Percentiles rank a stretch among this genome's conserved stretches.
These are phyloP conservation scores for Bellardia bayeri DNA, from an alignment of 2,888 invertebrate genomes.

Conservation along the genomic window DNA sequence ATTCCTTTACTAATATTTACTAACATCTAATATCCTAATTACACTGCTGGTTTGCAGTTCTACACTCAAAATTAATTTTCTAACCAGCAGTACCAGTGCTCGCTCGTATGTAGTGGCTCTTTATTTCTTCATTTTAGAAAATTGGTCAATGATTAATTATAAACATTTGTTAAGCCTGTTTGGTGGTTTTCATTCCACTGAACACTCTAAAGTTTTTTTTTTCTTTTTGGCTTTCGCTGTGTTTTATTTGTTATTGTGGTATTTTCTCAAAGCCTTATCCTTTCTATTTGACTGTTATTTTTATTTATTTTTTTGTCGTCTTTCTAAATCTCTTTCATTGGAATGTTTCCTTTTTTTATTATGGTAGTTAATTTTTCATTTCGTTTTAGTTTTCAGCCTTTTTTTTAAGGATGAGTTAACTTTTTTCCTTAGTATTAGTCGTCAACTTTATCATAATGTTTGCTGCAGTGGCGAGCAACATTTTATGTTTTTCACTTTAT, in stretches of 20 bases:
- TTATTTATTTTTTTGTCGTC: conserved; percentile 22
- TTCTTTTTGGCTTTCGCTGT: conserved; percentile 44
- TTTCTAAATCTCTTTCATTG: conserved; percentile 22
- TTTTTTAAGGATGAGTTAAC: conserved; percentile 11
- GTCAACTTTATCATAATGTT: conserved; percentile 29
- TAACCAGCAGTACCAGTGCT: not conserved
- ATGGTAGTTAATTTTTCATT: conserved; percentile 44
- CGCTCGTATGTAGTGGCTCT: not conserved
- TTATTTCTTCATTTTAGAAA: conserved; percentile 12
- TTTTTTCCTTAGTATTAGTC: not conserved
- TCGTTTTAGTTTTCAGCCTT: conserved; percentile 39
- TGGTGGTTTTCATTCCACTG: conserved; percentile 20
- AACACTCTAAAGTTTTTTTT: not conserved
- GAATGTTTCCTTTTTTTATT: conserved; percentile 18
- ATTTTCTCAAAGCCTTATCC: conserved; percentile 9
- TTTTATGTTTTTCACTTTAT: conserved; percentile 11
- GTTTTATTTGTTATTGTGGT: conserved; percentile 24
- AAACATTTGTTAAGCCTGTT: conserved; percentile 27
- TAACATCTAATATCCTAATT: conserved; percentile 59
- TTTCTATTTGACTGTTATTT: conserved; percentile 6
- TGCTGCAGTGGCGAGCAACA: not conserved
- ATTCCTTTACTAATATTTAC: conserved; percentile 19
- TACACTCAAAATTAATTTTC: not conserved
- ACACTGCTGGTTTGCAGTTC: conserved; percentile 19
- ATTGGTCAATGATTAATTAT: conserved; percentile 57